These are phyloP conservation scores for Daphoenositta chrysoptera DNA, from an alignment of 2,113 vertebrate species.

Conservation along the genomic window DNA sequence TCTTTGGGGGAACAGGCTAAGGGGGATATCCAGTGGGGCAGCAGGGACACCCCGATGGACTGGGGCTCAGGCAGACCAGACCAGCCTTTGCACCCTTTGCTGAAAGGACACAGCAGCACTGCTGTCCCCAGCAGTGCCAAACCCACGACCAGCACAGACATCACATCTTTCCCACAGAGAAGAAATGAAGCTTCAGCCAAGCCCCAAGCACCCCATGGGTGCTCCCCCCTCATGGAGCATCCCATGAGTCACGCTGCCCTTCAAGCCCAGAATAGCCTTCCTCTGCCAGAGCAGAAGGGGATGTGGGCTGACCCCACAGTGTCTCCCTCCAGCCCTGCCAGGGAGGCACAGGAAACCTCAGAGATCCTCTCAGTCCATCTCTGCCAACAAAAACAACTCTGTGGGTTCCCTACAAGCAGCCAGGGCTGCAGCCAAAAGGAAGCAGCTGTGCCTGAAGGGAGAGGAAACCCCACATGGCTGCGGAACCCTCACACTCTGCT, in stretches of 20 bases:
- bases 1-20: not conserved
- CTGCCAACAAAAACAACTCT: not conserved
- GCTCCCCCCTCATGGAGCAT: fast-evolving
- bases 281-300: not conserved
- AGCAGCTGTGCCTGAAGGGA: not conserved
- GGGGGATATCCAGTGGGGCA: not conserved
- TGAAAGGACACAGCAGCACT: not conserved
- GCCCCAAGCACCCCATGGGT: not conserved
- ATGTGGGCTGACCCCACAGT: not conserved
- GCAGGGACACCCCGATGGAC: fast-evolving
- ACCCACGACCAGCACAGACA: not conserved
- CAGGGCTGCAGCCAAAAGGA: not conserved
- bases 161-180: fast-evolving
- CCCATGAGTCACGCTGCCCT: fast-evolving
- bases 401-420: fast-evolving
- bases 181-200: not conserved
- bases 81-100: not conserved
- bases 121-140: not conserved
- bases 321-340: not conserved
- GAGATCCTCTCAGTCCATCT: not conserved
- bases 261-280: not conserved
- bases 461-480: not conserved
- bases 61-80: not conserved
- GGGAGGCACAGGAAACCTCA: not conserved
- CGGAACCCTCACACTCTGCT: fast-evolving